Conservation (phyloP, 2,888 invertebrate genomes). For the Nephrotoma flavescens region DNA sequence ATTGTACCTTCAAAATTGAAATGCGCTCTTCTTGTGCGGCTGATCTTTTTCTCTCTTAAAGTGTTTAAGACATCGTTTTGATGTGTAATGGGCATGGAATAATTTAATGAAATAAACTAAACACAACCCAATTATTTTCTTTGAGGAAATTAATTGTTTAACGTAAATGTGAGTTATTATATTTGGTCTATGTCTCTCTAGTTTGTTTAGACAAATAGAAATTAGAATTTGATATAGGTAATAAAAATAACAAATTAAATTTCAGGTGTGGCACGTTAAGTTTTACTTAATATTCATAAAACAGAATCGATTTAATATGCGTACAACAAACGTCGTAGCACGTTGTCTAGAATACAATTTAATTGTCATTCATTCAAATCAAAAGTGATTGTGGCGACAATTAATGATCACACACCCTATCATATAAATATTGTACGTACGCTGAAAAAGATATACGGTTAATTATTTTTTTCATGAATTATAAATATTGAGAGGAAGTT, state of each 20-base stretch:
- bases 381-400: neutral
- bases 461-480: neutral
- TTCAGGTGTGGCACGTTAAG: neutral
- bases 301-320: neutral
- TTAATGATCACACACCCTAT: neutral
- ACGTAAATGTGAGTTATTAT: neutral
- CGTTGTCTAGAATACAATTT: neutral
- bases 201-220: neutral
- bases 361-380: neutral
- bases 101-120: no score
- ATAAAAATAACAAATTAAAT: neutral
- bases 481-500: neutral
- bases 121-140: neutral
- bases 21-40: no score
- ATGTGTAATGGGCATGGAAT: no score
- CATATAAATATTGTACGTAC: neutral
- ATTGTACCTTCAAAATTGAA: no score
- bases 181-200: neutral
- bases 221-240: neutral
- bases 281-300: neutral
- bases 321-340: neutral
- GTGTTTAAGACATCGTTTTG: no score
- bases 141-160: neutral
- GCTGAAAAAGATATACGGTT: no score
- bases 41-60: no score